These are phyloP conservation scores for Petromus typicus DNA, from an alignment of 2,113 vertebrate genomes.

Conservation along the genomic window DNA sequence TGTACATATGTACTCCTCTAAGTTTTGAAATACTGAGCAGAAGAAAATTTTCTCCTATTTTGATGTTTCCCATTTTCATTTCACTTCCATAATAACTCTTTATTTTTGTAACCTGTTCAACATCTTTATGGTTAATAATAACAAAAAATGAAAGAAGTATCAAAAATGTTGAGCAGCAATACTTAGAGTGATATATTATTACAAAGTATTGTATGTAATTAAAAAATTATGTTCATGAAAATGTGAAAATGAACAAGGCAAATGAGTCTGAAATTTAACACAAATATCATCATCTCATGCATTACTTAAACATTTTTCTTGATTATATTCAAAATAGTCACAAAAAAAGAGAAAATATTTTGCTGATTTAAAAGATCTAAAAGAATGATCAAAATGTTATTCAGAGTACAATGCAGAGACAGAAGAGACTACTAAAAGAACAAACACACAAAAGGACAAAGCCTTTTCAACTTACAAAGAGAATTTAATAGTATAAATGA, in stretches of 20 bases:
- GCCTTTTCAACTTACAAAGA: neutral
- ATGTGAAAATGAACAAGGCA: neutral
- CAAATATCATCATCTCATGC: neutral
- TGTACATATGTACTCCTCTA: neutral
- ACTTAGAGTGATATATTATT: neutral
- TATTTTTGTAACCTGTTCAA: neutral
- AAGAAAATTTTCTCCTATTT: neutral
- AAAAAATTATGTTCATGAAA: slow-evolving; percentile 8
- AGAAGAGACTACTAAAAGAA: neutral
- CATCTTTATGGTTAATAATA: neutral
- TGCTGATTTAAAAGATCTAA: neutral
- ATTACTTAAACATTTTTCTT: slow-evolving; percentile 30
- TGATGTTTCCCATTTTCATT: neutral
- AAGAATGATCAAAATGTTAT: neutral
- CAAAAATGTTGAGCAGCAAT: neutral
- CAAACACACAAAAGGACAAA: neutral
- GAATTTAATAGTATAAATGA: neutral
- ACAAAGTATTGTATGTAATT: neutral
- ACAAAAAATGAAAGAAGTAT: neutral
- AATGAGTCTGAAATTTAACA: slow-evolving; percentile 43
- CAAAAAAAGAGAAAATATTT: neutral
- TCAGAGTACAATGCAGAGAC: neutral
- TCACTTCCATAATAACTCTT: neutral
- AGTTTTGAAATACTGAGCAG: neutral
- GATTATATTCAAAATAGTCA: neutral